Base-by-base conservation (phyloP, 2,113 vertebrate species). In the Stegastes partitus region DNA sequence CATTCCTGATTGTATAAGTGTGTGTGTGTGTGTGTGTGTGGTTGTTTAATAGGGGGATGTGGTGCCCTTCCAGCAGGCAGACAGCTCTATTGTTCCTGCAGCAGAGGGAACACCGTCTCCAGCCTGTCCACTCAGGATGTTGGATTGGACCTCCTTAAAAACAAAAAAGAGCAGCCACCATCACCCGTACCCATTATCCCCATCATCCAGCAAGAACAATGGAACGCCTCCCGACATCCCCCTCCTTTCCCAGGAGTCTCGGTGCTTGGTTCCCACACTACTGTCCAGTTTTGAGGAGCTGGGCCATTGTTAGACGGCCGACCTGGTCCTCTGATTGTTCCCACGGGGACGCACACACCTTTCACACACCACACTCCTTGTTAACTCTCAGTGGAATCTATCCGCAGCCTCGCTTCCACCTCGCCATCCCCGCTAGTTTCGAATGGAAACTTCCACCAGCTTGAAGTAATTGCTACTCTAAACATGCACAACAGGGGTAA, bases 81-180 rank as follows among this genome's bases (percentile, higher is more conserved):
- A 67, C 86, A 25, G 68, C 69, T 80, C 88, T 49, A 93, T 95
- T 93, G 90, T 94, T 94, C 66, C 63, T 77, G 74, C 53, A 42
- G 65, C 86, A 68, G 81, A 87, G 77, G 71, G 88, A 88, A 75
- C 28, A 45, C 21, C 18, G 84, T 90, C 84, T 79, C 81, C 82
- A 11, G 79, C 12, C 67, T 76, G 68, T 85, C 86, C 81, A 51
- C 71, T 88, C 90, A 92, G 92, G 91, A 93, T 92, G 90, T 90
- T 77, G 64, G 51, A 82, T 47, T 85, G 82, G 58, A 81, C 69
- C 68, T 81, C 74, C 68, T 85, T 75, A 37, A 76, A 50, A 76
- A 66, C 69, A 50, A 22, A 65, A 68, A 37, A 45, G 25, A 68
- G 51, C 72, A 81, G 62, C 68, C 75, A 81, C 86, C 71, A 90